Evolutionary conservation across 2,888 invertebrate species (phyloP).

Genomic region (Agrilus biguttatus): DNA sequence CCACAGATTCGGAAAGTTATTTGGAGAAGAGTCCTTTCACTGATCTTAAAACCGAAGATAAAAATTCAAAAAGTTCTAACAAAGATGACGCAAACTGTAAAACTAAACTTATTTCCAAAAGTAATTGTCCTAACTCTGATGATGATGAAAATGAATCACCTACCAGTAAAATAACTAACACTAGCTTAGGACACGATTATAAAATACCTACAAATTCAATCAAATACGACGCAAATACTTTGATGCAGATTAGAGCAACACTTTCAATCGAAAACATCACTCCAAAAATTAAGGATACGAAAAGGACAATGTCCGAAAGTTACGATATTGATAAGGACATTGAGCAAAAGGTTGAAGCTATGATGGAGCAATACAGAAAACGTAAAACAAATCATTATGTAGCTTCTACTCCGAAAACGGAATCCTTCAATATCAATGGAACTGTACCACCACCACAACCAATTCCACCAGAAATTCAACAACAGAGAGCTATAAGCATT

Average conservation of each 20-base stretch:
- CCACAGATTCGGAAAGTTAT: slow-evolving; percentile 28
- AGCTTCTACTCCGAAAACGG: slow-evolving; percentile 13
- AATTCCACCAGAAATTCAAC: slow-evolving; percentile 69
- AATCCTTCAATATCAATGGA: slow-evolving; percentile 24
- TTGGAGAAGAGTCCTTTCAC: slow-evolving; percentile 26
- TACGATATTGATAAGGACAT: slow-evolving; percentile 21
- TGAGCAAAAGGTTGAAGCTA: slow-evolving; percentile 30
- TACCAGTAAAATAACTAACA: slow-evolving; percentile 17
- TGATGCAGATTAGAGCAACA: slow-evolving; percentile 25
- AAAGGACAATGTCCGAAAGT: slow-evolving; percentile 16
- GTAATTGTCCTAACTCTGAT: slow-evolving; percentile 17
- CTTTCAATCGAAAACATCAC: slow-evolving; percentile 17
- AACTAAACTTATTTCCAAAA: not conserved
- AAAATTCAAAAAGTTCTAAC: slow-evolving; percentile 19
- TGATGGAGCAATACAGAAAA: slow-evolving; percentile 39
- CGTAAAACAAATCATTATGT: slow-evolving; percentile 28
- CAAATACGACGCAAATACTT: slow-evolving; percentile 28
- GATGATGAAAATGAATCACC: slow-evolving; percentile 27
- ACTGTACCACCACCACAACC: slow-evolving; percentile 47
- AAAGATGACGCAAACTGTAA: slow-evolving; percentile 21
- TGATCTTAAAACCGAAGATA: slow-evolving; percentile 27
- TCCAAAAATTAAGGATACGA: slow-evolving; percentile 11
- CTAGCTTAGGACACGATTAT: slow-evolving; percentile 25
- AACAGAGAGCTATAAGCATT: slow-evolving; percentile 67
- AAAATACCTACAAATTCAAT: slow-evolving; percentile 17